Evolutionary conservation across 92 coral and sea anemone species (phyloP).

Genomic region (Parazoanthus darwini): DNA sequence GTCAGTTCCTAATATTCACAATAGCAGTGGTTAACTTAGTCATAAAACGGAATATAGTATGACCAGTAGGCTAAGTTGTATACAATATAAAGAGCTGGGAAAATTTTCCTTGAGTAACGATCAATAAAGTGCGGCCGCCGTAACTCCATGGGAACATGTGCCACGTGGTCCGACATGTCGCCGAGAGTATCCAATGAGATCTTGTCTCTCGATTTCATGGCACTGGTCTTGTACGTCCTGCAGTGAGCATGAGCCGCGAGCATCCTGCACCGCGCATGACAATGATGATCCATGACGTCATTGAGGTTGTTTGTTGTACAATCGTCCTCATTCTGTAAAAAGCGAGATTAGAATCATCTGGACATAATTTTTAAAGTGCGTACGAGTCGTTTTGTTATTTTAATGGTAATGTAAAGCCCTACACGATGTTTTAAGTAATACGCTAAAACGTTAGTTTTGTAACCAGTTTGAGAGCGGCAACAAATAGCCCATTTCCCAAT

Average conservation of each 20-base stretch:
- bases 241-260: slow-evolving; percentile 32
- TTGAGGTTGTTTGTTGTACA: slow-evolving; percentile 26
- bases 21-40: not conserved
- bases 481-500: too few species aligned
- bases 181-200: slow-evolving; percentile 27
- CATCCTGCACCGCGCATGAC: slow-evolving; percentile 47
- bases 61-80: slow-evolving; percentile 86
- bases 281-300: slow-evolving; percentile 56
- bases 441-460: too few species aligned
- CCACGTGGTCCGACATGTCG: slow-evolving; percentile 25
- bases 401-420: too few species aligned
- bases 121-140: slow-evolving; percentile 69
- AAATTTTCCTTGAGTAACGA: slow-evolving; percentile 69
- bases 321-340: slow-evolving; percentile 30
- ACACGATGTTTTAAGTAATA: too few species aligned
- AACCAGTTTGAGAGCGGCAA: too few species aligned
- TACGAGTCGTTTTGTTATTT: too few species aligned
- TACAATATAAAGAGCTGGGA: slow-evolving; percentile 70
- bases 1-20: too few species aligned
- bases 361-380: too few species aligned
- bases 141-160: slow-evolving; percentile 35
- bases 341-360: too few species aligned
- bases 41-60: slow-evolving; percentile 62
- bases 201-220: not conserved
- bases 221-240: not conserved